Evolutionary conservation across 2,113 vertebrate species (phyloP), one percentile per base, ranked within the genome.

Genomic region (Cercopithecus mona): DNA sequence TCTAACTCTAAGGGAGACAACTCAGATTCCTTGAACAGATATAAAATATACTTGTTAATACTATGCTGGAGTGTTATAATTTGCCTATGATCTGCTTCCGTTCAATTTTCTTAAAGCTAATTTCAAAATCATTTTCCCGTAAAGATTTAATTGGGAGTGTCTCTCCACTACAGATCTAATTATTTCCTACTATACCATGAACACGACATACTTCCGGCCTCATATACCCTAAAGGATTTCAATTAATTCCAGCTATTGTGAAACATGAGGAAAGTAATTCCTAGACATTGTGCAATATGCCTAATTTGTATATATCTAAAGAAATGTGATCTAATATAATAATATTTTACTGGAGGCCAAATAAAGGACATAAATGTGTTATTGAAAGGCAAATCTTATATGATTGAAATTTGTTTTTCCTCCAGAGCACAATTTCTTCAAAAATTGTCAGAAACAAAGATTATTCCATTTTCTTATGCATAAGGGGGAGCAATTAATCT

Each of bases 111-210:
- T 97, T 94, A 92, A 93, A 97, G 95, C 90, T 97, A 97, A 97
- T 98, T 98, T 98, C 94, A 97, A 89, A 98, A 96, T 97, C 90
- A 93, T 96, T 97, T 98, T 87, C 85, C 92, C 95, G 94, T 97
- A 96, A 96, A 98, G 96, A 97, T 97, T 96, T 96, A 97, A 85
- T 97, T 88, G 91, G 93, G 52, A 98, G 68, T 98, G 94, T 87
- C 52, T 68, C 92, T 98, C 96, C 55, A 90, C 90, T 78, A 90
- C 93, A 97, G 95, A 98, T 98, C 92, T 94, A 94, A 94, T 98
- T 88, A 95, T 96, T 75, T 95, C 43, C 90, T 72, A 68, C 48
- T 94, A 97, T 94, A 66, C 92, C 96, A 89, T 86, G 95, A 78
- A 94, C 16, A 95, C 6, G 80, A 97, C 92, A 98, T 40, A 96